A percentile compares a stretch with the other conserved stretches of the same genome.
phyloP scores from a whole-genome alignment of 1,140 invertebrate species.

The Thaumatotibia leucotreta region DNA sequence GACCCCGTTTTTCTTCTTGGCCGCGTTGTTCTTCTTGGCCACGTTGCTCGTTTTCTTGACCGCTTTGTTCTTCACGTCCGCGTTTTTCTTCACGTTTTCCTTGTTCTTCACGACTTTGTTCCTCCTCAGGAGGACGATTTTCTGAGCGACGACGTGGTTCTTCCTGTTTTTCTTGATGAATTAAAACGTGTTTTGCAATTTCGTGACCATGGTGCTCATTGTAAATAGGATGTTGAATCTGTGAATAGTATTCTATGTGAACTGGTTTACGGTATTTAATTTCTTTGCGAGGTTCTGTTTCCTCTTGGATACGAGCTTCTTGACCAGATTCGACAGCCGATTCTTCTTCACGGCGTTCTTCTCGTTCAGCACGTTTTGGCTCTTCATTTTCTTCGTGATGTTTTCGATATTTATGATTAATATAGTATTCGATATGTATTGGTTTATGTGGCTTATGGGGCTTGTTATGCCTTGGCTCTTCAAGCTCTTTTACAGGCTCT shows the following conservation, averaged over 20 bases:
- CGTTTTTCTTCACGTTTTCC: not conserved
- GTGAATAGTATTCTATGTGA: not conserved
- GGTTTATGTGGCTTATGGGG: not conserved
- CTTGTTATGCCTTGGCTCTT: not conserved
- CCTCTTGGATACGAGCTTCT: not conserved
- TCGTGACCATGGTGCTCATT: not conserved
- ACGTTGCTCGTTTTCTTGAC: too few species aligned
- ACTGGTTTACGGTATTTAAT: not conserved
- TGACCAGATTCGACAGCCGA: not conserved
- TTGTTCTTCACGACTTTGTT: not conserved
- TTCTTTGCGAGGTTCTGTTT: not conserved
- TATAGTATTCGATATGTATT: constrained; percentile 3
- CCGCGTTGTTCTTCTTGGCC: too few species aligned
- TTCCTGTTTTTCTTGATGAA: not conserved
- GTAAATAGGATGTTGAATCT: not conserved
- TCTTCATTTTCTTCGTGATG: constrained; percentile 12
- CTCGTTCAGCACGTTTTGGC: not conserved
- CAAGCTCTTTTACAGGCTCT: not conserved
- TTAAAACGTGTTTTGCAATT: not conserved
- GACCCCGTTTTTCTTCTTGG: too few species aligned
- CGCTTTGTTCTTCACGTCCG: too few species aligned
- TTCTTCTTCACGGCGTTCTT: constrained; percentile 15
- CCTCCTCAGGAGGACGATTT: too few species aligned
- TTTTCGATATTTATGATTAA: not conserved
- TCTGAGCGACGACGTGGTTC: not conserved